Percentiles rank a stretch among this genome's conserved stretches.
Evolutionary conservation across 2,113 vertebrate species (phyloP).

Genomic region (Mobula birostris): DNA sequence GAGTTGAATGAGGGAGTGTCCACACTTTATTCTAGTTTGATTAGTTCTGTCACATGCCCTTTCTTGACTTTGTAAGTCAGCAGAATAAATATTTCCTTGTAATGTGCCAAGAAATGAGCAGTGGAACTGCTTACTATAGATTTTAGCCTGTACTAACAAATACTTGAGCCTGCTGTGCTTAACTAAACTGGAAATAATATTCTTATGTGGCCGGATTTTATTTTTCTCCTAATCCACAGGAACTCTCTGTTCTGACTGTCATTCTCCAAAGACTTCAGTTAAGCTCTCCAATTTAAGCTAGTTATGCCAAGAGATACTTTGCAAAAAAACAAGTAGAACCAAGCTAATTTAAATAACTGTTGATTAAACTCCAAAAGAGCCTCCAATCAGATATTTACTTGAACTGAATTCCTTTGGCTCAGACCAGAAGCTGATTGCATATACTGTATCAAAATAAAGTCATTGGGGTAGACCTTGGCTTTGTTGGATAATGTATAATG

Average conservation of each 20-base stretch:
- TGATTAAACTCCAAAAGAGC: conserved; percentile 7
- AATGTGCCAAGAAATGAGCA: neutral
- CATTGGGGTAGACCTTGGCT: neutral
- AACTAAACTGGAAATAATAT: neutral
- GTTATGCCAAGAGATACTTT: conserved; percentile 14
- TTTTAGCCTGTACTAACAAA: neutral
- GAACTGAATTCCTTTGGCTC: neutral
- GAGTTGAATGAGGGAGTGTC: neutral
- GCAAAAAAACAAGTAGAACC: neutral
- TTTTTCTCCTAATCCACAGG: neutral
- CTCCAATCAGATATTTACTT: neutral
- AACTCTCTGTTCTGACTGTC: neutral
- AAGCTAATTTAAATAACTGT: neutral
- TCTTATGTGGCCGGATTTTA: neutral
- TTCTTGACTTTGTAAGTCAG: neutral
- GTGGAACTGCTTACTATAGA: neutral
- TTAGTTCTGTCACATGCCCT: neutral
- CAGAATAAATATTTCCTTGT: neutral
- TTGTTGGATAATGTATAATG: neutral
- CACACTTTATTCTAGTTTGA: neutral
- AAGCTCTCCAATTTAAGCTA: neutral
- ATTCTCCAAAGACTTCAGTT: neutral
- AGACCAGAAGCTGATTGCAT: neutral
- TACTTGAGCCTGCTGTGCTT: neutral
- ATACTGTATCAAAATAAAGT: neutral